Base-by-base conservation (phyloP, 2,113 vertebrate genomes). In the Mesitornis unicolor region DNA sequence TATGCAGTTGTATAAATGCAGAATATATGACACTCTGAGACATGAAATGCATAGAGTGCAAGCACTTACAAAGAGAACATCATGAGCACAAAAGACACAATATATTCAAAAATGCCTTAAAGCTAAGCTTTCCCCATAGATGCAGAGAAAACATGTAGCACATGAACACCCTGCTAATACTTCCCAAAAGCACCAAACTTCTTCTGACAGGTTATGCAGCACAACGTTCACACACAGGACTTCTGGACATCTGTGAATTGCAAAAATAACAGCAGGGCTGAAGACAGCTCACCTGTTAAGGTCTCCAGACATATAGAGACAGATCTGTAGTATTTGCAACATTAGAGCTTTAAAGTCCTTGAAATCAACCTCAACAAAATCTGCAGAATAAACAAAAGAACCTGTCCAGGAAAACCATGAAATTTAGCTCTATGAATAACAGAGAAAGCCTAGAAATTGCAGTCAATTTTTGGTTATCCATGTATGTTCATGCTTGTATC, bases 121-220 rank as follows among this genome's bases (percentile, higher is more conserved):
- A 84, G 19, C 20, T 38, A 47, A 50, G 36, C 50, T 28, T 74
- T 70, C 9, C 35, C 65, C 38, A 15, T 0, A 68, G 38, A 45
- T 11, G 31, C 4, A 40, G 36, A 26, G 24, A 36, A 63, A 56
- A 24, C 33, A 28, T 0, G 0, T 9, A 68, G 54, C 21, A 18
- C 42, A 45, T 1, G 1, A 63, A 67, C 38, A 33, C 2, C 14
- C 64, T 75, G 38, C 13, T 10, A 28, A 7, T 5, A 14, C 33
- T 38, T 63, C 43, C n/a, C 9, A 2, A 70, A 36, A 82, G 64
- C 42, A 47, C 43, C 28, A 2, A 50, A 50, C 13, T 59, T 40
- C 65, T 63, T 51, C 60, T 59, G 33, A 45, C 7, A 50, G 8
- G 29, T 61, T 35, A 33, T 11, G 25, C 17, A 70, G 59, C 15